Evolutionary conservation across 2,113 vertebrate genomes (phyloP), one percentile per base, ranked within the genome.

Genomic region (Dicentrarchus labrax): DNA sequence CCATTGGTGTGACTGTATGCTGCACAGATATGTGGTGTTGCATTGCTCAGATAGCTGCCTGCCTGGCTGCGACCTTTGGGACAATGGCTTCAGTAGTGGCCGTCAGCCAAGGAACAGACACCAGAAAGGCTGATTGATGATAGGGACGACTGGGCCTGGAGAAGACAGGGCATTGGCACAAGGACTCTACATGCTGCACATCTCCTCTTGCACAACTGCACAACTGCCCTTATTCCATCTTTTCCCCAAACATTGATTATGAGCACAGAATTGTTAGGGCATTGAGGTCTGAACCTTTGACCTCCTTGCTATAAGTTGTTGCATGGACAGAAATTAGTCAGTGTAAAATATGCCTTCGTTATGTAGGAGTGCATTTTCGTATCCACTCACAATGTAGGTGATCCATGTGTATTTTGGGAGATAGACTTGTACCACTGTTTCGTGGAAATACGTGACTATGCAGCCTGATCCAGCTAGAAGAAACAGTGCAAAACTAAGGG

Each of bases 1-100:
- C 54, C 81, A 39, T 62, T 66, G 82, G 64, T 82, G 80, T 83
- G 81, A 76, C 45, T 71, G 57, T 13, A 67, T 21, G 45, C 22
- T 10, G 39, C 39, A 51, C 72, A 77, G 61, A 76, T 64, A 79
- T 60, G 72, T 36, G 43, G 67, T 3, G 60, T 64, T 76, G 76
- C 84, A 85, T 88, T 59, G 71, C 88, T 89, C 75, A 73, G 86
- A 91, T 89, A 57, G 80, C 84, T 89, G 83, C 62, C 76, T 78
- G 73, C 64, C 41, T 59, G 56, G 47, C 64, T 45, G 38, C 57
- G 70, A 92, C 88, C 90, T 94, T 89, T 89, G 72, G 76, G 43
- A 88, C 76, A 60, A 43, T 38, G 22, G 66, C 72, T 72, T 59
- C 56, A 71, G 80, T n/a, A 21, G 43, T 66, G 78, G 60, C 82